Evolutionary conservation across 2,797 vertebrate genomes (phyloP), one percentile per base, ranked within the genome.

Genomic region (Rhinogobio ventralis): DNA sequence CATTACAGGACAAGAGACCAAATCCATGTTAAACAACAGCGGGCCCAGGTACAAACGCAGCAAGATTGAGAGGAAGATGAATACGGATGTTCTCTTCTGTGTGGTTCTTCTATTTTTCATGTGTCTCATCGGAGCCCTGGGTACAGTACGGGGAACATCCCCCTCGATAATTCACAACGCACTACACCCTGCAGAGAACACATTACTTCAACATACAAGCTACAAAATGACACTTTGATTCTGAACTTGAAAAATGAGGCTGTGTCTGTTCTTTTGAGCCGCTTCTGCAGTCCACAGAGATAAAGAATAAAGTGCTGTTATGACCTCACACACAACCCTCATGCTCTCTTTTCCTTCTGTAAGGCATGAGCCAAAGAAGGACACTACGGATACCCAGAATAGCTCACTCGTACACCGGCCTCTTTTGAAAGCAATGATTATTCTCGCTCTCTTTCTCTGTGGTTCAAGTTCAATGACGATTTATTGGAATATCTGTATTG

Each of bases 21-120:
- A 99, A 92, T 96, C 97, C 87, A 97, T 99, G 97, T 92, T 99
- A 25, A 99, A 99, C 93, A 98, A 96, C 91, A 95, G 88, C 0
- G 96, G 96, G 2, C 93, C 97, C 0, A 95, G 97, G 42, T 97
- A 97, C 94, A 99, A 99, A 87, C 96, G 96, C 91, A 99, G 98
- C 95, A 96, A 96, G 93, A 93, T 99, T 0, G 97, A 99, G 93
- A 94, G 93, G 64, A 94, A 91, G 79, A 95, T 99, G 92, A 99
- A 99, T 85, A 90, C 0, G 0, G 95, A 98, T 60, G 94, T 99
- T 85, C 93, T 98, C 88, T 94, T 95, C 81, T 99, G 97, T 76
- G 92, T 98, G 76, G 92, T 96, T 57, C 93, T 99, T 39, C 97
- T 99, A 67, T 87, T 98, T 84, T 2, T 92, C 85, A 97, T 99